phyloP scores from a whole-genome alignment of 2,113 vertebrate genomes.

The Dromaius novaehollandiae region DNA sequence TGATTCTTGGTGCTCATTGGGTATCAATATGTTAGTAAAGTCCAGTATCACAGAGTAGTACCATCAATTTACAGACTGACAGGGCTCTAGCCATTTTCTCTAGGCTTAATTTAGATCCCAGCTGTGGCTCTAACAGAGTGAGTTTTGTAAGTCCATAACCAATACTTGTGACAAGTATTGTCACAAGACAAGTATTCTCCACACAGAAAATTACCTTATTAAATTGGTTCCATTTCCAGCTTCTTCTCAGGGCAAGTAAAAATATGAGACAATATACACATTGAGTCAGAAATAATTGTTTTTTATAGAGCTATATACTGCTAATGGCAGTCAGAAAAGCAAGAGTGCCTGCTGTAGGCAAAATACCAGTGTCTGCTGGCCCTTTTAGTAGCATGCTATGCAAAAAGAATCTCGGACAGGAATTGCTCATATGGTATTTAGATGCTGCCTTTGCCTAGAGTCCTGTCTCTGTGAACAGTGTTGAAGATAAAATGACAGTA shows the following conservation, averaged over 20 bases:
- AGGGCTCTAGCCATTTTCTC: conserved; percentile 39
- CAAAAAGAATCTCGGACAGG: neutral
- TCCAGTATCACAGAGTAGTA: conserved; percentile 12
- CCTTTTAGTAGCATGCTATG: neutral
- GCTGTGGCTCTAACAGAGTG: conserved; percentile 36
- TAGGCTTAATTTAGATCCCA: conserved; percentile 54
- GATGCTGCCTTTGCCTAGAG: conserved; percentile 18
- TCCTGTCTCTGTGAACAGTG: neutral
- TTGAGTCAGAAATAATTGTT: conserved; percentile 25
- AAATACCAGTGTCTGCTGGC: neutral
- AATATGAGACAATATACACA: neutral
- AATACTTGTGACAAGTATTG: conserved; percentile 8
- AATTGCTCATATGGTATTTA: neutral
- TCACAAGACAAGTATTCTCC: no score
- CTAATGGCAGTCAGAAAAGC: conserved; percentile 14
- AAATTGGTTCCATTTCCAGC: conserved; percentile 2
- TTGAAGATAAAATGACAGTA: neutral
- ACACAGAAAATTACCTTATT: neutral
- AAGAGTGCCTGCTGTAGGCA: conserved; percentile 18
- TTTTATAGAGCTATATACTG: neutral
- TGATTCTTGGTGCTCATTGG: neutral
- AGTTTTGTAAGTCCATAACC: conserved; percentile 48
- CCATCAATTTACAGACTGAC: conserved; percentile 27
- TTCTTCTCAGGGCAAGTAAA: conserved; percentile 1
- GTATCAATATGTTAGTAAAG: neutral